phyloP scores from a whole-genome alignment of 2,113 vertebrate genomes.

The Rynchops niger region DNA sequence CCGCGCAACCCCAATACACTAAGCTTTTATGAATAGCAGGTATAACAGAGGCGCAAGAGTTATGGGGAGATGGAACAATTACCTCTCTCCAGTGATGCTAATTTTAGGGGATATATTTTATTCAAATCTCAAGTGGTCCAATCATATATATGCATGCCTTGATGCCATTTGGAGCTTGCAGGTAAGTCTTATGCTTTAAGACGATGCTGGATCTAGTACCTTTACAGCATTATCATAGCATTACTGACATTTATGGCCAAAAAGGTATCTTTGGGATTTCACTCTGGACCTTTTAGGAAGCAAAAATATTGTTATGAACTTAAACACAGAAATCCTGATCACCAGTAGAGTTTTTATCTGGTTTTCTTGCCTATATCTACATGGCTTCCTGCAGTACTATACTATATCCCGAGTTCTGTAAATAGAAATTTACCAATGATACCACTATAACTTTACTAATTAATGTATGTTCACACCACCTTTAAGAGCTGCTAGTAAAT shows the following conservation, averaged over 20 bases:
- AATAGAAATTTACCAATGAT: neutral
- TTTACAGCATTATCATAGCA: neutral
- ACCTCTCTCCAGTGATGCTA: neutral
- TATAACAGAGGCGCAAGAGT: neutral
- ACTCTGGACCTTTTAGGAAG: neutral
- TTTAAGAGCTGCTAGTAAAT: conserved; percentile 47
- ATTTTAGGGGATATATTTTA: neutral
- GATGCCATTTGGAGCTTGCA: neutral
- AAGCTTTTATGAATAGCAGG: neutral
- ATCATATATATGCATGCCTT: neutral
- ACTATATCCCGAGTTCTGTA: neutral
- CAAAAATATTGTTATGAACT: neutral
- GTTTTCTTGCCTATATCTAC: neutral
- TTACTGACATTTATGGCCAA: neutral
- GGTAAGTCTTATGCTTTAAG: neutral
- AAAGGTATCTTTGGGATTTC: neutral
- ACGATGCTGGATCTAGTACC: neutral
- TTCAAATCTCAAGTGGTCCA: neutral
- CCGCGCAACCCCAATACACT: neutral
- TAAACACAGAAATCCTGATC: neutral
- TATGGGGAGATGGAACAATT: neutral
- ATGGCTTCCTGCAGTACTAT: neutral
- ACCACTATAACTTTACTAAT: neutral
- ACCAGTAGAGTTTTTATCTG: neutral
- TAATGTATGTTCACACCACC: neutral